Conservation (phyloP, 2,797 vertebrate species). For the Serranus cabrilla region DNA sequence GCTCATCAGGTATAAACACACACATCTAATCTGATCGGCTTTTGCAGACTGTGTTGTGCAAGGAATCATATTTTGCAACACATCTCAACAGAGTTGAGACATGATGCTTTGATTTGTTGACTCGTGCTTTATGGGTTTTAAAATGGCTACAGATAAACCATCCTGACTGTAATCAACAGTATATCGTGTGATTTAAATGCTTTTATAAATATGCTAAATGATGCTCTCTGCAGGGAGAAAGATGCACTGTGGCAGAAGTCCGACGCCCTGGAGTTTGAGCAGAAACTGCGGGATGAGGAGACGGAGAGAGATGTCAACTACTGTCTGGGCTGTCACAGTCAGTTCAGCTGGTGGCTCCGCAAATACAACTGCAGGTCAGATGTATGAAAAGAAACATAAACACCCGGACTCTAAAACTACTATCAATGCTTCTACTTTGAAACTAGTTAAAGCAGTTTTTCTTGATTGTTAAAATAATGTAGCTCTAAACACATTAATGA, state of each 20-base stretch:
- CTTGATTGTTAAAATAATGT: no score
- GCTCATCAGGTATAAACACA: slow-evolving; percentile 87
- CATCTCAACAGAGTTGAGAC: background rate
- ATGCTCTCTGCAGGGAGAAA: slow-evolving; percentile 89
- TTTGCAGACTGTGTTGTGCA: no score
- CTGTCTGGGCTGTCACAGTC: slow-evolving; percentile 90
- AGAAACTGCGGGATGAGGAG: slow-evolving; percentile 91
- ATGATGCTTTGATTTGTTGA: background rate
- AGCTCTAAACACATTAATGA: no score
- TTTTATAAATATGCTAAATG: slow-evolving; percentile 12
- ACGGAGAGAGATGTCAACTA: slow-evolving; percentile 89
- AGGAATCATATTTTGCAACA: no score
- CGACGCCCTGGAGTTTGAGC: slow-evolving; percentile 93
- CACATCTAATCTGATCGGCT: background rate
- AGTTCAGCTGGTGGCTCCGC: slow-evolving; percentile 95
- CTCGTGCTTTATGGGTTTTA: background rate
- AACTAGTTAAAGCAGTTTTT: background rate
- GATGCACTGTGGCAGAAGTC: slow-evolving; percentile 95
- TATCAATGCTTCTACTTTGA: background rate
- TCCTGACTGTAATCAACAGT: background rate
- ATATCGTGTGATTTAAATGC: background rate
- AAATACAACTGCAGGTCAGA: slow-evolving; percentile 94
- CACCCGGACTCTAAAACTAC: background rate
- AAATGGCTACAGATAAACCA: background rate
- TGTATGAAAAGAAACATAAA: background rate